A percentile compares a stretch with the other conserved stretches of the same genome.
Evolutionary conservation across 2,797 vertebrate genomes (phyloP).

Genomic region (Clarias pachynema): DNA sequence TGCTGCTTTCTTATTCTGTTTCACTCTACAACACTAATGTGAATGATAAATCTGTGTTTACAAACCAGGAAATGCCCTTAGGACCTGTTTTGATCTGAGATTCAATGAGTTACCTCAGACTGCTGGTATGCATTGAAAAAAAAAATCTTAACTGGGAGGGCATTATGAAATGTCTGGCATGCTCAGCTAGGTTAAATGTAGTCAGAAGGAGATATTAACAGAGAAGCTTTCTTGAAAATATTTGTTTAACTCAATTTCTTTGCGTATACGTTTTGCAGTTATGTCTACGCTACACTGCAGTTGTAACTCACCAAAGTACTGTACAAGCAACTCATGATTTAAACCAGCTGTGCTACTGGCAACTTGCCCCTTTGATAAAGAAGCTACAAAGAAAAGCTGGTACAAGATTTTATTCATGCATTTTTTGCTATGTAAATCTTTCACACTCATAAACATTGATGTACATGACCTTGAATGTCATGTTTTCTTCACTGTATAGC

Average conservation of each 20-base stretch:
- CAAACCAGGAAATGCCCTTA: constrained; percentile 37
- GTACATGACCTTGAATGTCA: background rate
- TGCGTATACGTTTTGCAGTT: background rate
- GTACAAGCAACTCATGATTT: background rate
- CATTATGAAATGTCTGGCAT: constrained; percentile 18
- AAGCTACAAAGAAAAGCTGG: background rate
- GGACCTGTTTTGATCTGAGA: constrained; percentile 1
- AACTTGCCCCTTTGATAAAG: background rate
- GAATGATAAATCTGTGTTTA: constrained; percentile 46
- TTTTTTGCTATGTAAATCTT: background rate
- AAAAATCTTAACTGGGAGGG: background rate
- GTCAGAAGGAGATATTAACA: background rate
- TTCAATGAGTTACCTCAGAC: constrained; percentile 22
- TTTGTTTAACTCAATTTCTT: background rate
- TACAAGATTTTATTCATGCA: background rate
- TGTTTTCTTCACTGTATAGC: background rate
- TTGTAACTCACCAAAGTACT: background rate
- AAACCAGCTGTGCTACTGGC: background rate
- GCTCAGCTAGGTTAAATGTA: constrained; percentile 2
- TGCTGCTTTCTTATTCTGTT: constrained; percentile 37
- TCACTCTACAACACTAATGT: constrained; percentile 23
- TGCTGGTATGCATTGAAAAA: background rate
- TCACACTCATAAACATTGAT: background rate
- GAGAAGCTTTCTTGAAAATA: background rate
- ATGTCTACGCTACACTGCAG: background rate